phyloP scores from a whole-genome alignment of 2,888 invertebrate species.

The Acrobasis suavella region DNA sequence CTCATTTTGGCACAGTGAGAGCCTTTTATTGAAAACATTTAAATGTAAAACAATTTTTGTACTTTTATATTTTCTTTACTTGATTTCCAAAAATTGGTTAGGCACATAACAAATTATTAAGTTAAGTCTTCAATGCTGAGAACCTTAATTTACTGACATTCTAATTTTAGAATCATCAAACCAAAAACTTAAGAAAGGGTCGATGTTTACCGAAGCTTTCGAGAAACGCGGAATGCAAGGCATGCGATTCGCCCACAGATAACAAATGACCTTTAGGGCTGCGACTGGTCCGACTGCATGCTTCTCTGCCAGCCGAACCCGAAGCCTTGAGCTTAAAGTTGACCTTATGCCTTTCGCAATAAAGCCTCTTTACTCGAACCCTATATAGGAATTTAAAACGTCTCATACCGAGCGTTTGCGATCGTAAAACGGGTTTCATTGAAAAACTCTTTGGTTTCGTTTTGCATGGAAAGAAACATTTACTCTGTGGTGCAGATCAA shows the following conservation, averaged over 20 bases:
- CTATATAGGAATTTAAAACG: slow-evolving; percentile 57
- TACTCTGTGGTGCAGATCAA: background rate
- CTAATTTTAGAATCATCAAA: background rate
- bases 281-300: slow-evolving; percentile 73
- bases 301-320: slow-evolving; percentile 42
- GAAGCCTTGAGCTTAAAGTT: slow-evolving; percentile 21
- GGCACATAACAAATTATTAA: no score
- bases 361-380: slow-evolving; percentile 29
- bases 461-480: slow-evolving; percentile 24
- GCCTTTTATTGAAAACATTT: no score
- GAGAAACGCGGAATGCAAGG: slow-evolving; percentile 37
- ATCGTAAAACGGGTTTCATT: slow-evolving; percentile 47
- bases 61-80: no score
- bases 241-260: slow-evolving; percentile 67
- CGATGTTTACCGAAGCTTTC: slow-evolving; percentile 25
- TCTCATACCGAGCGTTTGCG: slow-evolving; percentile 41
- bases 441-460: slow-evolving; percentile 39
- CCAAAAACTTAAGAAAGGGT: background rate
- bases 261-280: slow-evolving; percentile 72
- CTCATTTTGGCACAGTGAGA: no score
- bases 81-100: no score
- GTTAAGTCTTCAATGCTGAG: no score
- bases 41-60: no score
- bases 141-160: background rate
- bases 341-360: slow-evolving; percentile 27